Evolutionary conservation across 64 coral and sea anemone genomes (phyloP).

Genomic region (Stylophora pistillata): DNA sequence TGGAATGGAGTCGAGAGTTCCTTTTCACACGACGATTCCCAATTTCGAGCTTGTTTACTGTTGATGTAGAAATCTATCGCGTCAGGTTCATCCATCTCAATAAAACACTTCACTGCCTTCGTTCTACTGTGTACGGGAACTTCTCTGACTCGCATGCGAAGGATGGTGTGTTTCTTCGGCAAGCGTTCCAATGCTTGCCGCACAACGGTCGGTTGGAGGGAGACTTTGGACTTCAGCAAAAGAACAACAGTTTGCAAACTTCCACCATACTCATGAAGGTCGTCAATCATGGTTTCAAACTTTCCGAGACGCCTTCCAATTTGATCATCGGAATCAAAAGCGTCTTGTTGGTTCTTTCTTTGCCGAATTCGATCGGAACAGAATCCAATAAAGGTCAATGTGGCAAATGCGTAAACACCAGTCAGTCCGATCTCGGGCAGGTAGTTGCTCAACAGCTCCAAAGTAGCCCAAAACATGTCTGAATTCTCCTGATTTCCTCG

Average conservation of each 20-base stretch:
- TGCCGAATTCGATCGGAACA: slow-evolving; percentile 15
- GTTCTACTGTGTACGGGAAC: neutral
- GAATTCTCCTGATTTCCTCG: neutral
- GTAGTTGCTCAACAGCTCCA: slow-evolving; percentile 40
- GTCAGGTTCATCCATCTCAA: slow-evolving; percentile 48
- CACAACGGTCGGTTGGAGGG: slow-evolving; percentile 15
- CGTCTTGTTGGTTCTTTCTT: slow-evolving; percentile 3
- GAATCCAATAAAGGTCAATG: slow-evolving; percentile 43
- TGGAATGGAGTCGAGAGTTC: slow-evolving; percentile 55
- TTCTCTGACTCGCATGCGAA: slow-evolving; percentile 52
- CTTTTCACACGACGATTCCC: slow-evolving; percentile 53
- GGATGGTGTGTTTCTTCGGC: slow-evolving; percentile 30
- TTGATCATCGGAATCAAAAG: neutral
- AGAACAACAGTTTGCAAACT: slow-evolving; percentile 37
- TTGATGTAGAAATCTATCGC: slow-evolving; percentile 51
- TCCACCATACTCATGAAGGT: slow-evolving; percentile 57
- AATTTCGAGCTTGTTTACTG: slow-evolving; percentile 35
- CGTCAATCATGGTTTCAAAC: slow-evolving; percentile 50
- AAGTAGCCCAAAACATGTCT: slow-evolving; percentile 22
- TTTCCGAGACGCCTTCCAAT: slow-evolving; percentile 28
- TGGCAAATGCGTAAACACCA: slow-evolving; percentile 33
- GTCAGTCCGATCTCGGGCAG: slow-evolving; percentile 42
- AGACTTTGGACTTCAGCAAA: slow-evolving; percentile 29
- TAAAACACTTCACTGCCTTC: slow-evolving; percentile 36
- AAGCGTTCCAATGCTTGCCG: slow-evolving; percentile 36